Conservation (phyloP, 2,797 vertebrate genomes). For the Tangara arthus region DNA sequence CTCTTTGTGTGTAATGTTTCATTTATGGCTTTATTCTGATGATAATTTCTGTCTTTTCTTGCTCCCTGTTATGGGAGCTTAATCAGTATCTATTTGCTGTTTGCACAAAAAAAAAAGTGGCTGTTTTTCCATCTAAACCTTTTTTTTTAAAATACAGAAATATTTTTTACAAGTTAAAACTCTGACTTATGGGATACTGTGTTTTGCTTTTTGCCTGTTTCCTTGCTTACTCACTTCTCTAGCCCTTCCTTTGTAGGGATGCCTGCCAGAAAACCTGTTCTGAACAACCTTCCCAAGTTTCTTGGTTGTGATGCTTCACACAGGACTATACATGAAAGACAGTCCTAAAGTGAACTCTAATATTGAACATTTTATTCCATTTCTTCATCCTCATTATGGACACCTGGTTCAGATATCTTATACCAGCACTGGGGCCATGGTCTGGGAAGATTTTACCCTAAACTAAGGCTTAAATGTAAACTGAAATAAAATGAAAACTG, state of each 20-base stretch:
- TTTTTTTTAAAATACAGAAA: background rate
- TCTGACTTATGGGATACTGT: background rate
- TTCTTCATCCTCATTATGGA: background rate
- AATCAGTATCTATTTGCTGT: background rate
- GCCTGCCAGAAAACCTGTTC: background rate
- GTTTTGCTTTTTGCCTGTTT: background rate
- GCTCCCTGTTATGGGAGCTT: background rate
- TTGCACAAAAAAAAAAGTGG: background rate
- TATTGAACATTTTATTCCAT: background rate
- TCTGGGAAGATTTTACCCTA: background rate
- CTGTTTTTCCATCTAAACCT: background rate
- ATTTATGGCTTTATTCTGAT: background rate
- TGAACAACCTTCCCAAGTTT: background rate
- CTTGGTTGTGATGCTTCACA: background rate
- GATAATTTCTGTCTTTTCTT: background rate
- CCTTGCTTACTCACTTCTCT: background rate
- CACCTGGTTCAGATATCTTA: background rate
- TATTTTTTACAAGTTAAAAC: background rate
- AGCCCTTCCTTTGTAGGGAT: background rate
- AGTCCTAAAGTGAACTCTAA: background rate
- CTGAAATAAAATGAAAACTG: background rate
- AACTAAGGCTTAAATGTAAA: background rate
- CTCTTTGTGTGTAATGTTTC: background rate
- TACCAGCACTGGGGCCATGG: background rate
- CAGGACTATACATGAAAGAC: background rate